phyloP scores from a whole-genome alignment of 2,113 vertebrate species.

The Centropus unirufus region DNA sequence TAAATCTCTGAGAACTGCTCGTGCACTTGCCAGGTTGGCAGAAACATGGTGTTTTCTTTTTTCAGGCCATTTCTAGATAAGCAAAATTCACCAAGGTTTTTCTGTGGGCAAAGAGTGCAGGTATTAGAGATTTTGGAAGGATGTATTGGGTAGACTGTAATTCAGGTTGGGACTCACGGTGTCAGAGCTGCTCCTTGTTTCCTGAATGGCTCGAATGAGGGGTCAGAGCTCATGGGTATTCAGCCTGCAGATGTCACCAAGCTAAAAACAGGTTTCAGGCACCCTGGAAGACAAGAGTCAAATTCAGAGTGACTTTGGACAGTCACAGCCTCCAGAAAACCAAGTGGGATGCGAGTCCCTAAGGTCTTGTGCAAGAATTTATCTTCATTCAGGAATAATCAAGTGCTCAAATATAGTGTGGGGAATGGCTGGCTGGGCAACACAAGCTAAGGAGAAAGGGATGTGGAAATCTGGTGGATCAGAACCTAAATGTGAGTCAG shows the following conservation, averaged over 20 bases:
- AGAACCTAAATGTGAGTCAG: not conserved
- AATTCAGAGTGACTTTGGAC: not conserved
- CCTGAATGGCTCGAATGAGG: not conserved
- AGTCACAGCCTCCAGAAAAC: not conserved
- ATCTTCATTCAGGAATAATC: not conserved
- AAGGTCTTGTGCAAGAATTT: not conserved
- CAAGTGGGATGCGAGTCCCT: not conserved
- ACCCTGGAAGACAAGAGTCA: not conserved
- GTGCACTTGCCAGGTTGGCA: not conserved
- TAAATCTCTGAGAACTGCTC: not conserved
- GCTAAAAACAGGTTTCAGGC: not conserved
- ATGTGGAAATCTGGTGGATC: not conserved
- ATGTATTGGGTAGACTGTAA: accelerated
- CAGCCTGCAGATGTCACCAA: conserved; percentile 33
- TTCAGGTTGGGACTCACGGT: not conserved
- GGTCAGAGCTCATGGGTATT: not conserved
- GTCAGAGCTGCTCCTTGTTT: not conserved
- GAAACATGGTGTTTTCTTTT: not conserved
- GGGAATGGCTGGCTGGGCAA: not conserved
- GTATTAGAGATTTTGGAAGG: not conserved
- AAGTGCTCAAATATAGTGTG: not conserved
- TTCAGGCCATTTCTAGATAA: not conserved
- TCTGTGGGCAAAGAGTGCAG: not conserved
- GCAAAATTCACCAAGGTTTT: not conserved
- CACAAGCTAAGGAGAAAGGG: not conserved